A percentile compares a stretch with the other conserved stretches of the same genome.
Evolutionary conservation across 2,888 invertebrate species (phyloP).

Genomic region (Cryptophagus acutangulus): DNA sequence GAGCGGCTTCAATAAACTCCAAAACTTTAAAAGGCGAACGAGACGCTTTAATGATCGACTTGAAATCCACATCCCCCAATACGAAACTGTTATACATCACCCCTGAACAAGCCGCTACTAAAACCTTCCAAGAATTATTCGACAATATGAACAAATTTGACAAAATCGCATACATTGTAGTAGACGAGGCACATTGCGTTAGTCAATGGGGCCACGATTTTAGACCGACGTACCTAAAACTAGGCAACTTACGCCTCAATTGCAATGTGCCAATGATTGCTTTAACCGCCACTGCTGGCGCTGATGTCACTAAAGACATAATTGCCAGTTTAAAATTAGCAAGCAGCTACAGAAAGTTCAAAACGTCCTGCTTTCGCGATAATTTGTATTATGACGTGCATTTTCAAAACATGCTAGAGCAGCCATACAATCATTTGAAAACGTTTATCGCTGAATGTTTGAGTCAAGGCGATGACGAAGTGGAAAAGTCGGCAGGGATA

Average conservation of each 20-base stretch:
- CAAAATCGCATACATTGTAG: slow-evolving; percentile 82
- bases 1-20: slow-evolving; percentile 88
- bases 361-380: slow-evolving; percentile 81
- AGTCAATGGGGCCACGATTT: slow-evolving; percentile 99
- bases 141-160: slow-evolving; percentile 66
- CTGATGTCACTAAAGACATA: slow-evolving; percentile 75
- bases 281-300: slow-evolving; percentile 90
- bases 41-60: slow-evolving; percentile 70
- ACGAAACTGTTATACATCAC: slow-evolving; percentile 90
- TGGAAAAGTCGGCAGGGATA: slow-evolving; percentile 46
- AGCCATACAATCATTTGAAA: slow-evolving; percentile 76
- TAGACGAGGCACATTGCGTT: slow-evolving; percentile 98
- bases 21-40: slow-evolving; percentile 77
- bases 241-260: slow-evolving; percentile 67
- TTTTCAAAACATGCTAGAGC: slow-evolving; percentile 77
- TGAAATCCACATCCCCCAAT: slow-evolving; percentile 62
- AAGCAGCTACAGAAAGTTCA: slow-evolving; percentile 53
- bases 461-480: slow-evolving; percentile 54
- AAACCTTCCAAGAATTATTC: slow-evolving; percentile 62
- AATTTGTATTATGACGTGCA: slow-evolving; percentile 94
- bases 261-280: slow-evolving; percentile 80
- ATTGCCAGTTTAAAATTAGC: slow-evolving; percentile 62
- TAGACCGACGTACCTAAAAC: slow-evolving; percentile 86
- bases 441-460: slow-evolving; percentile 67
- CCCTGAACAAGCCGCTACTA: slow-evolving; percentile 90